Conservation (phyloP, 2,113 vertebrate genomes). For the Martes martes region DNA sequence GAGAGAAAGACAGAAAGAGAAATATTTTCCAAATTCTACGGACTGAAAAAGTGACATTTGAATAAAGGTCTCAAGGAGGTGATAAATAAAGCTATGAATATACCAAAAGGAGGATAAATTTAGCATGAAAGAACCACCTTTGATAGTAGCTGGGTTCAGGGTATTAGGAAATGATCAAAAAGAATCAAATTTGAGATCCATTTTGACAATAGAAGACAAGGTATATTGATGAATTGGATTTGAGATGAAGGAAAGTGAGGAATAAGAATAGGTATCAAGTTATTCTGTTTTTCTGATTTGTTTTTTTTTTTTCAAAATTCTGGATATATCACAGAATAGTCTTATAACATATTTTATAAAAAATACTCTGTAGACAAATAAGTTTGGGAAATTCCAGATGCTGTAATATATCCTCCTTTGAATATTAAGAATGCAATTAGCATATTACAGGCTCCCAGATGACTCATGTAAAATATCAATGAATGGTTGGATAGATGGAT, state of each 20-base stretch:
- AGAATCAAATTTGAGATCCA: neutral
- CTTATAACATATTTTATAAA: neutral
- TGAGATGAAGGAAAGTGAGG: neutral
- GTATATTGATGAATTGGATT: neutral
- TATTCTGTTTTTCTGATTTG: neutral
- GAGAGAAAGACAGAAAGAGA: neutral
- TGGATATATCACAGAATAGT: too few relatives aligned
- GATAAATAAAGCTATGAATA: neutral
- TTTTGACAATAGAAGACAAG: neutral
- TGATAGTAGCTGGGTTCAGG: neutral
- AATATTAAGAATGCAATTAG: neutral
- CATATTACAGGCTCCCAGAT: neutral
- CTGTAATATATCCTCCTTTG: neutral
- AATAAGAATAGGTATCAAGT: neutral
- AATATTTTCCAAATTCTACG: neutral
- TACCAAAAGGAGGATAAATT: neutral
- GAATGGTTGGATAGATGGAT: neutral
- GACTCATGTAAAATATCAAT: neutral
- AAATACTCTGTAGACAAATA: neutral
- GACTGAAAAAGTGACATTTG: neutral
- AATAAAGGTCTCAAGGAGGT: neutral
- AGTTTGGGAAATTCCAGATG: neutral
- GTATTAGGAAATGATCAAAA: neutral
- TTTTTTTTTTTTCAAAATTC: neutral
- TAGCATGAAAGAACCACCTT: neutral